A percentile compares a stretch with the other conserved stretches of the same genome.
phyloP scores from a whole-genome alignment of 1,140 invertebrate species.

The Babylonia areolata region DNA sequence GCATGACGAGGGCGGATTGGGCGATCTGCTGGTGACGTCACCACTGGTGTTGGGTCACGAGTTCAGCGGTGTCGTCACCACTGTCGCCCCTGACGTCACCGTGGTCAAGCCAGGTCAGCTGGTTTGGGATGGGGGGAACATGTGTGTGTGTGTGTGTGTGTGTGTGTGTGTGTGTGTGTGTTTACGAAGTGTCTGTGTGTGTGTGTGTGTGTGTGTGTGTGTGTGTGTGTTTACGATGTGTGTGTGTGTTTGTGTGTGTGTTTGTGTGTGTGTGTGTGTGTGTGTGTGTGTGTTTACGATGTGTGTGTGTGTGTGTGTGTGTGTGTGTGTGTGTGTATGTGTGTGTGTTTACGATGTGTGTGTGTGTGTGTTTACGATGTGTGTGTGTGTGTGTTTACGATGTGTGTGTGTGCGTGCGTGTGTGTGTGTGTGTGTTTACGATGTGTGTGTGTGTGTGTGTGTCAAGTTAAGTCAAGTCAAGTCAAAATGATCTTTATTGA shows the following conservation, averaged over 20 bases:
- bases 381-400: too few relatives aligned
- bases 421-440: not conserved
- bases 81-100: conserved; percentile 66
- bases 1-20: conserved; percentile 86
- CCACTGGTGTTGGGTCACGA: conserved; percentile 73
- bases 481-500: too few relatives aligned
- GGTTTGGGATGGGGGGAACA: conserved; percentile 68
- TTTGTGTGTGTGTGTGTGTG: too few relatives aligned
- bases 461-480: too few relatives aligned
- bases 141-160: too few relatives aligned
- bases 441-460: too few relatives aligned
- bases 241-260: too few relatives aligned
- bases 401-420: too few relatives aligned
- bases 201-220: not conserved
- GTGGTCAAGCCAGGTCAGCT: conserved; percentile 68
- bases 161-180: not conserved
- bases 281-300: too few relatives aligned
- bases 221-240: not conserved
- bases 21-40: conserved; percentile 54
- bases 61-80: conserved; percentile 74
- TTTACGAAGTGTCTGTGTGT: not conserved
- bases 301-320: too few relatives aligned
- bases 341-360: not conserved
- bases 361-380: too few relatives aligned
- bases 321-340: too few relatives aligned